Conservation (phyloP, 2,888 invertebrate genomes). For the Caradrina kadenii region DNA sequence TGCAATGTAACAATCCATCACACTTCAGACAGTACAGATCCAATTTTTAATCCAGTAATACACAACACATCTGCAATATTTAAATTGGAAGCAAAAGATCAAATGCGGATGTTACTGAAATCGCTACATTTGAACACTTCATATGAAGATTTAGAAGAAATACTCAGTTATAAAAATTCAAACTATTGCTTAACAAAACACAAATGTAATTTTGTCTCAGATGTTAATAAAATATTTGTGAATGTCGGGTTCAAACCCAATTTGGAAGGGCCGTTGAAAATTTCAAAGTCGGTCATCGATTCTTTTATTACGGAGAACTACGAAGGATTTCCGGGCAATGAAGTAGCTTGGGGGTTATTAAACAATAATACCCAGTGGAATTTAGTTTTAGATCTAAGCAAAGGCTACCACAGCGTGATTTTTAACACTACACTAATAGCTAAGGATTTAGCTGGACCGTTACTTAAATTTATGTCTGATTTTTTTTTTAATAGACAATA, state of each 20-base stretch:
- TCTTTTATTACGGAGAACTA: slow-evolving; percentile 85
- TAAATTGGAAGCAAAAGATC: slow-evolving; percentile 68
- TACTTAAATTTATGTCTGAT: slow-evolving; percentile 75
- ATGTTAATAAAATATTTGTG: slow-evolving; percentile 73
- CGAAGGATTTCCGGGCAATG: slow-evolving; percentile 74
- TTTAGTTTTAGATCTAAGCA: slow-evolving; percentile 72
- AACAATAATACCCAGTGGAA: slow-evolving; percentile 71
- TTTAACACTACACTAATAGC: slow-evolving; percentile 81
- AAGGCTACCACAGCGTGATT: slow-evolving; percentile 80
- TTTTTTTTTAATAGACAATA: slow-evolving; percentile 68
- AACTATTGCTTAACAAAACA: slow-evolving; percentile 72
- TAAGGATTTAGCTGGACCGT: slow-evolving; percentile 77
- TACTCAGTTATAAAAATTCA: slow-evolving; percentile 82
- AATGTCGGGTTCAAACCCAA: slow-evolving; percentile 75
- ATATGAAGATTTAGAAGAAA: slow-evolving; percentile 72
- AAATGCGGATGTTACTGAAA: slow-evolving; percentile 75
- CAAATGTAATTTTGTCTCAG: slow-evolving; percentile 76
- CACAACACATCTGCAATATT: slow-evolving; percentile 78
- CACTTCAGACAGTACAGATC: slow-evolving; percentile 69
- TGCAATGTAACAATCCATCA: slow-evolving; percentile 81
- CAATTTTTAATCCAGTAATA: slow-evolving; percentile 79
- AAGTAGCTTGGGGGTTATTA: slow-evolving; percentile 84
- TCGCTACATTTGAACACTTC: slow-evolving; percentile 73
- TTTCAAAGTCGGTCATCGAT: slow-evolving; percentile 81
- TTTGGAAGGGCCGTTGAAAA: slow-evolving; percentile 81